Conservation (phyloP, 2,113 vertebrate genomes). For the Suricata suricatta region DNA sequence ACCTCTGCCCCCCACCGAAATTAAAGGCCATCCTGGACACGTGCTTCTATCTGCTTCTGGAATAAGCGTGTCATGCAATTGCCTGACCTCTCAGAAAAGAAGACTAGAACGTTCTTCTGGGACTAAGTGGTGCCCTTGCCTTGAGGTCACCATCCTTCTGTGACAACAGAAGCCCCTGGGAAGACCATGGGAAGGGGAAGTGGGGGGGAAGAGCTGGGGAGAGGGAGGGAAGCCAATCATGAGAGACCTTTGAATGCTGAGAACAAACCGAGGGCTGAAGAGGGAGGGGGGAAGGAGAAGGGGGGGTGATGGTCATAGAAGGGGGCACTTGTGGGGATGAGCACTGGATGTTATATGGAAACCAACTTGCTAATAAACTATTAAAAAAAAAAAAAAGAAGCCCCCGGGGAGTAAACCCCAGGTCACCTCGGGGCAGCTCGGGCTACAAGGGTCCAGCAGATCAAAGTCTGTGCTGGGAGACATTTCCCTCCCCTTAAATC, state of each 20-base stretch:
- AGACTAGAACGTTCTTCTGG: neutral
- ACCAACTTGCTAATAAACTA: no score
- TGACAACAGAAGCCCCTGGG: neutral
- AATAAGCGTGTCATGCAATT: neutral
- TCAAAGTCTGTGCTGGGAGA: rapidly evolving
- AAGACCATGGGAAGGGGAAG: neutral
- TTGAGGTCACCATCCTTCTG: neutral
- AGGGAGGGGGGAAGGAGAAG: no score
- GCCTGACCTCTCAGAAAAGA: neutral
- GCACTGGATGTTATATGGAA: no score
- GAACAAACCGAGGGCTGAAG: no score
- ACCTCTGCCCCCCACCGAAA: neutral
- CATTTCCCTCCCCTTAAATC: rapidly evolving
- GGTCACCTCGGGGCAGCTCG: rapidly evolving
- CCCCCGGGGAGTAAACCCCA: rapidly evolving
- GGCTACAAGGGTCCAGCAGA: rapidly evolving
- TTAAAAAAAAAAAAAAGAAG: no score
- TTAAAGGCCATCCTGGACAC: neutral
- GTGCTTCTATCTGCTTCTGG: neutral
- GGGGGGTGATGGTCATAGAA: no score
- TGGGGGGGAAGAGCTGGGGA: no score
- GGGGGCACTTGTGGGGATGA: no score
- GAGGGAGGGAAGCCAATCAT: no score
- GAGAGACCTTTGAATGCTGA: no score
- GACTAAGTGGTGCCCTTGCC: neutral